These are phyloP conservation scores for Epinotia nisella DNA, from an alignment of 2,888 invertebrate genomes.

Conservation along the genomic window DNA sequence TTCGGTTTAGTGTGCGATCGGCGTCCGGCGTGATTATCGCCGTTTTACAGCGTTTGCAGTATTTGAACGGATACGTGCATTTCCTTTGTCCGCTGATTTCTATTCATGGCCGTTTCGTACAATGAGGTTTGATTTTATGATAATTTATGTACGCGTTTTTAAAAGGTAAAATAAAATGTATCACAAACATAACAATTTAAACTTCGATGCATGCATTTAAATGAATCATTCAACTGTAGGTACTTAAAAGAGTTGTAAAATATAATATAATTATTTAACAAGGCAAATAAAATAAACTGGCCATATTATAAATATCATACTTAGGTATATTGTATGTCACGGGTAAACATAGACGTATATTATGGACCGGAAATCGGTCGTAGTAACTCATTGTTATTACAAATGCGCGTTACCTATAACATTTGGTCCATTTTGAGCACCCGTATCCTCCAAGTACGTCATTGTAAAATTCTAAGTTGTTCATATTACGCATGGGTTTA, in stretches of 20 bases:
- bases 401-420: not conserved
- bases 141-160: constrained; percentile 1
- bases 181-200: not conserved
- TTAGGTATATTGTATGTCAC: not conserved
- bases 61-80: constrained; percentile 43
- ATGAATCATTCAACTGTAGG: not conserved
- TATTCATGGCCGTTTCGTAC: constrained; percentile 30
- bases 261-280: too few species aligned
- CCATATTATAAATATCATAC: too few species aligned
- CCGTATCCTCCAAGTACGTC: not conserved
- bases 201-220: not conserved
- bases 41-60: constrained; percentile 38
- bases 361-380: not conserved
- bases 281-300: too few species aligned
- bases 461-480: not conserved
- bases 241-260: not conserved
- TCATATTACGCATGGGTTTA: not conserved
- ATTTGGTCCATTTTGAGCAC: not conserved
- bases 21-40: constrained; percentile 18
- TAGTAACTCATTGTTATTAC: not conserved
- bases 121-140: constrained; percentile 36
- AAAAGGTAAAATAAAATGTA: not conserved
- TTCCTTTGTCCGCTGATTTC: constrained; percentile 48
- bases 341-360: not conserved
- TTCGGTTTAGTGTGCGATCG: constrained; percentile 17